Percentiles rank a stretch among this genome's conserved stretches.
These are phyloP conservation scores for Zosterops japonicus DNA, from an alignment of 2,113 vertebrate genomes.

Conservation along the genomic window DNA sequence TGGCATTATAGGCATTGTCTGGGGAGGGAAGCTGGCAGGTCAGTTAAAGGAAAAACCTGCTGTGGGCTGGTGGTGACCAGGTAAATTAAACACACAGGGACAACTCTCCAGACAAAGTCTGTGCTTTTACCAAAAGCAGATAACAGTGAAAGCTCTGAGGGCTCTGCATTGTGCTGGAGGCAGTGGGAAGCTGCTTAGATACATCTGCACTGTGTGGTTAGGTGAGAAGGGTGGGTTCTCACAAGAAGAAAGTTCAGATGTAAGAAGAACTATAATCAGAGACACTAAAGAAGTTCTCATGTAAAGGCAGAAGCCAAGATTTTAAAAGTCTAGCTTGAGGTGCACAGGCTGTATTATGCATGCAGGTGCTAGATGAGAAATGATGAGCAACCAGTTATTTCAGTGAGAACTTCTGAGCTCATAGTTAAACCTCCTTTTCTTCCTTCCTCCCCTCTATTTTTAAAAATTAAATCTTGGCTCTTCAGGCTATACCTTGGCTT, in stretches of 20 bases:
- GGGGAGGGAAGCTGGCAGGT: not conserved
- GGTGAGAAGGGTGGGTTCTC: not conserved
- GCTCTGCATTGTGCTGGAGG: not conserved
- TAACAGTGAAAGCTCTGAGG: not conserved
- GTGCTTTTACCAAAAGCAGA: not conserved
- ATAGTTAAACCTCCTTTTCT: not conserved
- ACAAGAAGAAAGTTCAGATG: not conserved
- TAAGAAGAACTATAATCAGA: not conserved
- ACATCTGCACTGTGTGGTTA: not conserved
- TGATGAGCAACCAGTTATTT: not conserved
- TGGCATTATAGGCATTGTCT: not conserved
- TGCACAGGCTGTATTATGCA: not conserved
- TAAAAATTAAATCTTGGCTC: not conserved
- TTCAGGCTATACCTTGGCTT: not conserved
- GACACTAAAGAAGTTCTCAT: not conserved
- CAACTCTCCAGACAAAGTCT: not conserved
- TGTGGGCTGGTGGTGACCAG: not conserved
- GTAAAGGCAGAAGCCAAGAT: not conserved
- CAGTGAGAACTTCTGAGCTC: not conserved
- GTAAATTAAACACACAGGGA: not conserved
- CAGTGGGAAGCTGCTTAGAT: not conserved
- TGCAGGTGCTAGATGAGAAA: not conserved
- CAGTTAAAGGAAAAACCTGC: not conserved
- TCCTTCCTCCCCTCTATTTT: too few species aligned
- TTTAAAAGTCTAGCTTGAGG: not conserved